Conservation (phyloP, 2,113 vertebrate genomes). For the Taurulus bubalis region DNA sequence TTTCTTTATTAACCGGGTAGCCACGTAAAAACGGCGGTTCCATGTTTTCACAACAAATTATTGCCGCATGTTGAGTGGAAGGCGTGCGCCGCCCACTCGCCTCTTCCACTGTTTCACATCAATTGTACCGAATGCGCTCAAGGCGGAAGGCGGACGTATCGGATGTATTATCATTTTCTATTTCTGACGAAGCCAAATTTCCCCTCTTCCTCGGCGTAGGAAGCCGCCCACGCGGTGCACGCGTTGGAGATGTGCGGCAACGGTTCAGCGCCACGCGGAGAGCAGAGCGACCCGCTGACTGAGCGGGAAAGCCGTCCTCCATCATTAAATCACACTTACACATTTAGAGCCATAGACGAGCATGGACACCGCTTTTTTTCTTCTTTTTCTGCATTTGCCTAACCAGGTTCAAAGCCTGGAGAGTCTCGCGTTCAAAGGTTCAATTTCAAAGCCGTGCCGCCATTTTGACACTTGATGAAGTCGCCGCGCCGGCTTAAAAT, state of each 20-base stretch:
- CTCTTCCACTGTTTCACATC: slow-evolving; percentile 44
- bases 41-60: slow-evolving; percentile 43
- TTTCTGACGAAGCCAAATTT: slow-evolving; percentile 58
- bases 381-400: slow-evolving; percentile 8
- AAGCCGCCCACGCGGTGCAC: slow-evolving; percentile 43
- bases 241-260: slow-evolving; percentile 22
- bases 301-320: neutral
- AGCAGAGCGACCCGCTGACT: slow-evolving; percentile 8
- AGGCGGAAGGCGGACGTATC: slow-evolving; percentile 59
- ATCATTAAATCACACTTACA: neutral
- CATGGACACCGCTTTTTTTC: slow-evolving; percentile 9
- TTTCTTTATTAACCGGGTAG: slow-evolving; percentile 11
- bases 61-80: slow-evolving; percentile 18
- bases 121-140: slow-evolving; percentile 37
- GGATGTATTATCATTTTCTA: slow-evolving; percentile 64
- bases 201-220: slow-evolving; percentile 33
- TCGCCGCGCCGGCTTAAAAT: slow-evolving; percentile 20
- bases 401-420: slow-evolving; percentile 27
- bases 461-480: slow-evolving; percentile 41
- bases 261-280: slow-evolving; percentile 29
- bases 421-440: slow-evolving; percentile 2
- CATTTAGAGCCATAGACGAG: slow-evolving; percentile 10
- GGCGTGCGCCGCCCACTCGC: slow-evolving; percentile 48
- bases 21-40: slow-evolving; percentile 11
- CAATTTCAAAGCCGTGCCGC: slow-evolving; percentile 4